Evolutionary conservation across 2,113 vertebrate species (phyloP), one percentile per base, ranked within the genome.

Genomic region (Thinocorus orbignyianus): DNA sequence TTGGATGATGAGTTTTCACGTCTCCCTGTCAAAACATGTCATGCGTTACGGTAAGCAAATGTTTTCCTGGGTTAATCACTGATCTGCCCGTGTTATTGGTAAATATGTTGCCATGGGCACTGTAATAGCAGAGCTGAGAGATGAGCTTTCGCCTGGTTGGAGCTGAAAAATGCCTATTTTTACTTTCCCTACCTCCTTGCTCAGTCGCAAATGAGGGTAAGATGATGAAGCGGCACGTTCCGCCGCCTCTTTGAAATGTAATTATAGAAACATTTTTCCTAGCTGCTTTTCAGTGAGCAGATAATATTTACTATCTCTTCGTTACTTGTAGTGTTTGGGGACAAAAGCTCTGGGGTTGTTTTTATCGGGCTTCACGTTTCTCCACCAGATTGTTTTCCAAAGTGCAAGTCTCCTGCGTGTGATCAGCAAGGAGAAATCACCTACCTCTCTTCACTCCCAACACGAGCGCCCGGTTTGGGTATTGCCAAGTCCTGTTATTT

Each of bases 41-140:
- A 71, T n/a, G 57, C 39, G 3, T 58, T 81, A 17, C 72, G 72
- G 16, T 54, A 86, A 86, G 55, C 35, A 42, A 35, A 73, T 71
- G 58, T 73, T 85, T 90, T 73, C 79, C 79, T 31, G 17, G 71
- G 68, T 93, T 93, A 94, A 82, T 93, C 69, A 12, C 83, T 81
- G 37, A 88, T 81, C 68, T 93, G 61, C 55, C 41, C 65, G 3
- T 81, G 69, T 61, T 61, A 49, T 81, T 20, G 30, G 86, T 89
- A 94, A 94, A 93, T 90, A 80, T 81, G 92, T 96, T 96, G 96
- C 91, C 86, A 92, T 95, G 92, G 96, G 88, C 92, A 93, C 92
- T 89, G 86, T 70, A 81, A 58, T 20, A 81, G 90, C 80, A 89
- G 83, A 94, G 62, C 57, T 65, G n/a, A 77, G 79, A 88, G 82